A percentile compares a stretch with the other conserved stretches of the same genome.
phyloP scores from a whole-genome alignment of 2,797 vertebrate species.

The Schizothorax lantsangensis region DNA sequence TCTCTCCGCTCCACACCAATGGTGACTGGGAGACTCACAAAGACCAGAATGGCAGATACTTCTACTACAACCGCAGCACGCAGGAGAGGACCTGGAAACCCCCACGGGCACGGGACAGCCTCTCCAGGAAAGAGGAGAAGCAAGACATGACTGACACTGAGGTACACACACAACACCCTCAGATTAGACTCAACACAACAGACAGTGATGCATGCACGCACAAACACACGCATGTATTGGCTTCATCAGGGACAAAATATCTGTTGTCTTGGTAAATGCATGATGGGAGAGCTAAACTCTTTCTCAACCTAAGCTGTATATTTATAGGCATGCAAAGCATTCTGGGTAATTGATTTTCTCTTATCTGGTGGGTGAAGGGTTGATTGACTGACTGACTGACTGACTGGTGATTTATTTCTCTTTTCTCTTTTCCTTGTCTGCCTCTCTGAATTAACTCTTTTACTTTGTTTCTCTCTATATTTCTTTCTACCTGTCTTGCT shows the following conservation, averaged over 20 bases:
- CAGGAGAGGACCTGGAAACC: constrained; percentile 97
- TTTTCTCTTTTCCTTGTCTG: constrained; percentile 6
- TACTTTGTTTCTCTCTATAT: constrained; percentile 68
- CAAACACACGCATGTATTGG: neutral
- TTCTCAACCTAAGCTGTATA: neutral
- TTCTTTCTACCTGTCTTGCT: constrained; percentile 61
- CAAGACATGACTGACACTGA: constrained; percentile 80
- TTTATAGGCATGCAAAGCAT: constrained; percentile 19
- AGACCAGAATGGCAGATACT: constrained; percentile 90
- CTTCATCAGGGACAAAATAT: neutral
- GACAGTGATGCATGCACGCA: constrained; percentile 1
- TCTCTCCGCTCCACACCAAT: constrained; percentile 85
- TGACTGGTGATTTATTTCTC: constrained; percentile 33
- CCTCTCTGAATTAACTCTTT: constrained; percentile 43
- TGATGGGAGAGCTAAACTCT: neutral
- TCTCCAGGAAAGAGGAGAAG: constrained; percentile 81
- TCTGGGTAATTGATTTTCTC: neutral
- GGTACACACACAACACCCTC: constrained; percentile 72
- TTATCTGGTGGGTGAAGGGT: neutral
- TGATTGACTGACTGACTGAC: neutral
- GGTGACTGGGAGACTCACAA: constrained; percentile 98
- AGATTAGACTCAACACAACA: neutral
- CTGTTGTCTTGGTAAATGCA: constrained; percentile 20
- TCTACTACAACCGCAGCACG: constrained; percentile 91
- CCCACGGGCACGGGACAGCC: constrained; percentile 86